These are phyloP conservation scores for Oscheius onirici DNA, from an alignment of 2,888 invertebrate species.

Conservation along the genomic window DNA sequence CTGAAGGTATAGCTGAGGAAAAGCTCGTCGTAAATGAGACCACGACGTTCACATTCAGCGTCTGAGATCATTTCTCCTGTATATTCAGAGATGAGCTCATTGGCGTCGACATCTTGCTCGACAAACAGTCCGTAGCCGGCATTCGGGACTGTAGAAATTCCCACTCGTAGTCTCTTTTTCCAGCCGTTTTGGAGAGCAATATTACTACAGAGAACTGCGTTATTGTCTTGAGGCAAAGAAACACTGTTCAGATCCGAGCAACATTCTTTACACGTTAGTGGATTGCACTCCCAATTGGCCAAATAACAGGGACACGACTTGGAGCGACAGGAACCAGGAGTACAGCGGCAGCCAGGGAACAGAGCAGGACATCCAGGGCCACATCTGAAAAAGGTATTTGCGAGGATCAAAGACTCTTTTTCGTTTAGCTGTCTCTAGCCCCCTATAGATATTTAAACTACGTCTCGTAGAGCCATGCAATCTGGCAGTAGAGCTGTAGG, in stretches of 20 bases:
- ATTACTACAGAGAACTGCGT: not conserved
- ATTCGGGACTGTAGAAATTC: conserved; percentile 9
- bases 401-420: too few relatives aligned
- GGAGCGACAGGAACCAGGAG: conserved; percentile 11
- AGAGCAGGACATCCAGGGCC: not conserved
- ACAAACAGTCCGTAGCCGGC: conserved; percentile 25
- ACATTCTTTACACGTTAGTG: conserved; percentile 10
- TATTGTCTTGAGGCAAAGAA: not conserved
- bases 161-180: conserved; percentile 8
- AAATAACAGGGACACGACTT: conserved; percentile 16
- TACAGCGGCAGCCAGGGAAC: conserved; percentile 32
- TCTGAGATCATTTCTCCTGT: conserved; percentile 95
- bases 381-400: conserved; percentile 20
- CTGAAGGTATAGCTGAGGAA: conserved; percentile 97
- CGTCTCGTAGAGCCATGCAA: too few relatives aligned
- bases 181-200: conserved; percentile 2
- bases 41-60: conserved; percentile 96
- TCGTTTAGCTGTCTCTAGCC: too few relatives aligned
- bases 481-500: too few relatives aligned
- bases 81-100: conserved; percentile 97
- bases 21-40: conserved; percentile 98
- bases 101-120: not conserved
- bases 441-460: too few relatives aligned
- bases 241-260: not conserved
- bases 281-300: conserved; percentile 34